Conservation (phyloP, 2,888 invertebrate genomes). For the Magallana nippona region DNA sequence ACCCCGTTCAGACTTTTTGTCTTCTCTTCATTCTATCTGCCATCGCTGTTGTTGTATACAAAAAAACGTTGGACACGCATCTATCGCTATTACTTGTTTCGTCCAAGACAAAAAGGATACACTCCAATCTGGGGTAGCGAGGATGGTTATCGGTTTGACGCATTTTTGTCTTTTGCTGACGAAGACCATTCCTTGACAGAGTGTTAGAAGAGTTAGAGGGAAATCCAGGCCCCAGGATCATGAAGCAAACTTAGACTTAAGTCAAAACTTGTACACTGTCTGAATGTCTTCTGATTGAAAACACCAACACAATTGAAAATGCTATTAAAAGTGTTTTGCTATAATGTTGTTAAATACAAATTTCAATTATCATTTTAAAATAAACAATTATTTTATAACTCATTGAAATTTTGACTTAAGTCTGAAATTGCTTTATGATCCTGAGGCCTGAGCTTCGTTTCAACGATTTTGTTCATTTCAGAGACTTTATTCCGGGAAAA, state of each 20-base stretch:
- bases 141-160: slow-evolving; percentile 12
- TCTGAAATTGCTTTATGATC: too few relatives aligned
- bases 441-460: not conserved
- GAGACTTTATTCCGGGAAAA: slow-evolving; percentile 28
- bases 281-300: too few relatives aligned
- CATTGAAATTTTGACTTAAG: too few relatives aligned
- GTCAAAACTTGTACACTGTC: too few relatives aligned
- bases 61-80: slow-evolving; percentile 19
- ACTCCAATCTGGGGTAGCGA: not conserved
- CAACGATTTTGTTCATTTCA: not conserved
- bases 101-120: slow-evolving; percentile 21
- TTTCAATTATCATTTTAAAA: too few relatives aligned
- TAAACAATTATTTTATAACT: too few relatives aligned
- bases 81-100: slow-evolving; percentile 24
- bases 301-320: too few relatives aligned
- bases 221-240: too few relatives aligned
- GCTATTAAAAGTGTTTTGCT: too few relatives aligned
- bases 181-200: slow-evolving; percentile 8
- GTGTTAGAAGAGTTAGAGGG: not conserved
- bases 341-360: too few relatives aligned
- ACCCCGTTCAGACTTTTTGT: not conserved
- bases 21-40: not conserved
- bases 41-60: not conserved
- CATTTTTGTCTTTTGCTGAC: slow-evolving; percentile 30
- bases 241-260: too few relatives aligned